Conservation (phyloP, 2,113 vertebrate species). For the Hystrix cristata region DNA sequence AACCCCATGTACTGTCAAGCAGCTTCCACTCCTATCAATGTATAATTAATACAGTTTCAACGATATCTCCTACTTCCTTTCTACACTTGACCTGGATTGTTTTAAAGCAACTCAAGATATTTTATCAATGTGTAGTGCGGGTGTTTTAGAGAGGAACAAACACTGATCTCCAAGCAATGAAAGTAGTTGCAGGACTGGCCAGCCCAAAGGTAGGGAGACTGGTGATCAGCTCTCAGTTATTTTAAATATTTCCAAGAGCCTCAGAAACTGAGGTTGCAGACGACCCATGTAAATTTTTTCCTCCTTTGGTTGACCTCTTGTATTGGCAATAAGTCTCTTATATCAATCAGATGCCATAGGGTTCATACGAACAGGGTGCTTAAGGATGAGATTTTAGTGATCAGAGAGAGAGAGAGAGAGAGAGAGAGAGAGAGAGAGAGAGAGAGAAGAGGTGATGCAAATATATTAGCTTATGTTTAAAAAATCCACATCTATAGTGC, state of each 20-base stretch:
- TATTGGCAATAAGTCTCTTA: not conserved
- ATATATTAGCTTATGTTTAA: not conserved
- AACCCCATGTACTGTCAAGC: too few species aligned
- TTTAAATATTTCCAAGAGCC: not conserved
- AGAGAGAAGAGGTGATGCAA: not conserved
- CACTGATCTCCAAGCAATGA: not conserved
- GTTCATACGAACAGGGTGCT: not conserved
- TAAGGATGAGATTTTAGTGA: not conserved
- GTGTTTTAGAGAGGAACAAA: constrained; percentile 20
- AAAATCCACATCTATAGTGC: not conserved
- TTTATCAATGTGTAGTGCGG: not conserved
- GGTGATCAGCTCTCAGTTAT: not conserved
- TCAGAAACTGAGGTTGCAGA: not conserved
- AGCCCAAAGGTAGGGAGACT: not conserved
- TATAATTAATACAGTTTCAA: not conserved
- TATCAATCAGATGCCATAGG: not conserved
- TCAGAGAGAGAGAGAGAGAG: not conserved
- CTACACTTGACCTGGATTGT: too few species aligned
- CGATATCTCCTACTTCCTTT: not conserved
- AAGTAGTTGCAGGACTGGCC: not conserved
- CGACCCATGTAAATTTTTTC: not conserved
- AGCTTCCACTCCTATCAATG: not conserved
- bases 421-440: not conserved
- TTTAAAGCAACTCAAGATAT: constrained; percentile 28
- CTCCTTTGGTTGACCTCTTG: not conserved